These are phyloP conservation scores for Lamellibrachia luymesi DNA, from an alignment of 1,140 invertebrate genomes.

Conservation along the genomic window DNA sequence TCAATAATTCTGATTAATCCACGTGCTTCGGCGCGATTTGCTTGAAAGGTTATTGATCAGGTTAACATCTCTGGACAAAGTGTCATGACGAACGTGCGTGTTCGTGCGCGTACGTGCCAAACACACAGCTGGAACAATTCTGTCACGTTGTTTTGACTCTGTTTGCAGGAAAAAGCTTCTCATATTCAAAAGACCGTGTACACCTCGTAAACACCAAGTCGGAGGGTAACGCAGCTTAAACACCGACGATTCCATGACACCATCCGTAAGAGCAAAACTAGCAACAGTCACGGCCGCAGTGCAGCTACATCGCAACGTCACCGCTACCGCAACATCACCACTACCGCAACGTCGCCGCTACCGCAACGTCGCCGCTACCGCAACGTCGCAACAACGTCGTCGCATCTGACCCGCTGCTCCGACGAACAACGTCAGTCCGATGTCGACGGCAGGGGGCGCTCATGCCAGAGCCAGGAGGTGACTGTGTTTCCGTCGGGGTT, in stretches of 20 bases:
- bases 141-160: not conserved
- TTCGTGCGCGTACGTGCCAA: not conserved
- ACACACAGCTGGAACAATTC: slow-evolving; percentile 17
- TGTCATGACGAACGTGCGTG: not conserved
- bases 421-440: not conserved
- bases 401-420: not conserved
- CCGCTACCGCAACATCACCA: not conserved
- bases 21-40: not conserved
- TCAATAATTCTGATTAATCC: not conserved
- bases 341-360: not conserved
- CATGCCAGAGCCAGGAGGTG: not conserved
- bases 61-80: not conserved
- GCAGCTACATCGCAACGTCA: not conserved
- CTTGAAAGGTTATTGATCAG: not conserved
- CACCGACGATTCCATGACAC: not conserved
- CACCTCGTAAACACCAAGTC: not conserved
- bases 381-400: not conserved
- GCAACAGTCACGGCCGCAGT: not conserved
- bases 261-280: not conserved
- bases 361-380: not conserved
- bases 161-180: slow-evolving; percentile 46
- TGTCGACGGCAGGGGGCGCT: not conserved
- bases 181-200: slow-evolving; percentile 54
- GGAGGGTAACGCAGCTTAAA: not conserved
- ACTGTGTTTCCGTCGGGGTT: not conserved